Evolutionary conservation across 1,140 invertebrate species (phyloP).

Genomic region (Agrilus planipennis): DNA sequence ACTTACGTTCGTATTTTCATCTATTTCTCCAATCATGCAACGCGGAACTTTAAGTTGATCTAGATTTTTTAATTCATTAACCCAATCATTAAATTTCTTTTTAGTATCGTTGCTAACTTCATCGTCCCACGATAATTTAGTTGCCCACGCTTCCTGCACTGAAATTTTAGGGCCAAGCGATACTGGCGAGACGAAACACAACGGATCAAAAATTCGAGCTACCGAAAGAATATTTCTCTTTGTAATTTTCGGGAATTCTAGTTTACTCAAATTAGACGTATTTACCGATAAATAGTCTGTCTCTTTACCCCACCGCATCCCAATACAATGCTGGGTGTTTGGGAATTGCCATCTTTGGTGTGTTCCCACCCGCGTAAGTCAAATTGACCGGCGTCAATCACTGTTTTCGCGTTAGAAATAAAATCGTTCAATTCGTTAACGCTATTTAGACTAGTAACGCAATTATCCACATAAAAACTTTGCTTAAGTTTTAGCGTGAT

Average conservation of each 20-base stretch:
- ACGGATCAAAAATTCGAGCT: constrained; percentile 19
- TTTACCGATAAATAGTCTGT: neutral
- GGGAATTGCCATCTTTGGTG: neutral
- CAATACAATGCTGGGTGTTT: too few relatives aligned
- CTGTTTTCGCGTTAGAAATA: too few relatives aligned
- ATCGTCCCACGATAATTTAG: constrained; percentile 16
- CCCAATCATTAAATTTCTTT: neutral
- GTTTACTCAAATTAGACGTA: neutral
- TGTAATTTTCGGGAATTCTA: constrained; percentile 1
- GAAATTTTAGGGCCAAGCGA: constrained; percentile 14
- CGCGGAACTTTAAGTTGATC: neutral
- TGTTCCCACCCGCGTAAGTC: neutral
- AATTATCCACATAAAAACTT: too few relatives aligned
- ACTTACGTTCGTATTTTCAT: neutral
- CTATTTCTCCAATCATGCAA: neutral
- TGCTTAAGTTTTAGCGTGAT: too few relatives aligned
- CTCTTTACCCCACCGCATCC: neutral
- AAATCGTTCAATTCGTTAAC: too few relatives aligned
- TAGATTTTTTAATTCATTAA: constrained; percentile 2
- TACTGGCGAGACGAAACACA: constrained; percentile 17
- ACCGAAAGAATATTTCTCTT: constrained; percentile 19
- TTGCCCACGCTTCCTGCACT: constrained; percentile 13
- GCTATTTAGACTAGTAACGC: too few relatives aligned
- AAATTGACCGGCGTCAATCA: neutral
- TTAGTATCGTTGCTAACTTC: constrained; percentile 8